Evolutionary conservation across 2,113 vertebrate genomes (phyloP), one percentile per base, ranked within the genome.

Genomic region (Paraplagusia blochii): DNA sequence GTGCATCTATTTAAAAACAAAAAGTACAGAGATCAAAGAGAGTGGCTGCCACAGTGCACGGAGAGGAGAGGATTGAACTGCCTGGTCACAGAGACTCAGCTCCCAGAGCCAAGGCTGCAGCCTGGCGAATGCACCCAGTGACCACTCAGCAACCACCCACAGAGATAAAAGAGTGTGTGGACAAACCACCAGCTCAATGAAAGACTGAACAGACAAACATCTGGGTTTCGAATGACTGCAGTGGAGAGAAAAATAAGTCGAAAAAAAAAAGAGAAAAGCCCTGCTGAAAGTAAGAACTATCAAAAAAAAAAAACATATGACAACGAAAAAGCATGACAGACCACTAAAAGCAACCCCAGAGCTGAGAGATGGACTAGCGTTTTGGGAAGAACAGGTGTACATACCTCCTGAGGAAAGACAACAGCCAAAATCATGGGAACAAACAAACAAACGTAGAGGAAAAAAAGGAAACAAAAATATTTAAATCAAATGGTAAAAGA

Each of bases 331-430:
- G 85, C 77, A 90, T 87, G 87, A 88, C 85, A 81, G 91, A 89
- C 90, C 73, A 88, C 85, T 89, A 86, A 83, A 92, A 94, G 93
- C 88, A n/a, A 83, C 92, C 90, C 75, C 67, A 88, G 82, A 90
- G 91, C 90, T 83, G 91, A 89, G 90, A 89, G 36, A 90, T 84
- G 83, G 72, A 81, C 85, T 82, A 87, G 80, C 72, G 8, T 84
- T 40, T 81, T 73, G 76, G 85, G 84, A 87, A 75, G 72, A 90
- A 60, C 83, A 92, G 92, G 90, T 84, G 88, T 96, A 98, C 96
- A 88, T 98, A 98, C 96, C 96, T 98, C 96, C 96, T 98, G 95
- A 90, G 93, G 94, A 95, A 94, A 95, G 92, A 94, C 90, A 93
- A 95, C 92, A 95, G 94, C 94, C 94, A 93, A 95, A 95, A 94